Evolutionary conservation across 2,113 vertebrate genomes (phyloP).

Genomic region (Hippolais icterina): DNA sequence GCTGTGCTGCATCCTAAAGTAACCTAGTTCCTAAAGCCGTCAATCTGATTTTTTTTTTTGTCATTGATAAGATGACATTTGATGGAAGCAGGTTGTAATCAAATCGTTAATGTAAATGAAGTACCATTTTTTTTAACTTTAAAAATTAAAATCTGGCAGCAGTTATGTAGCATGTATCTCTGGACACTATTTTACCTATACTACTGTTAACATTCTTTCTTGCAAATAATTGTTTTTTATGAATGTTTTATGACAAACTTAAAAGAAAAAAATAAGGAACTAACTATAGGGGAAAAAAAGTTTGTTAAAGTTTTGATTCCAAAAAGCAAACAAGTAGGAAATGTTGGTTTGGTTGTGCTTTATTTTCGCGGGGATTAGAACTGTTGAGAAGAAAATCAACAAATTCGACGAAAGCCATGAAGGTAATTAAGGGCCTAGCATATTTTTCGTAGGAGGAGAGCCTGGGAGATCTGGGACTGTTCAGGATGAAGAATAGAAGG

Average conservation of each 20-base stretch:
- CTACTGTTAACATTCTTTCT: background rate
- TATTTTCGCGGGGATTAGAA: background rate
- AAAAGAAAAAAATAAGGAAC: background rate
- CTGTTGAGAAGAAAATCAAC: background rate
- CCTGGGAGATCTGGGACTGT: background rate
- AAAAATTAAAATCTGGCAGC: background rate
- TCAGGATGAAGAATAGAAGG: background rate
- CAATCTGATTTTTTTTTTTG: background rate
- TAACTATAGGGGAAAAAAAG: rapidly evolving
- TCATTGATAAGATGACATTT: background rate
- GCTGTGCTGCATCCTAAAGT: background rate
- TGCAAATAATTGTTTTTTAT: background rate
- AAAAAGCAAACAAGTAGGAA: background rate
- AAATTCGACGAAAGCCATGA: background rate
- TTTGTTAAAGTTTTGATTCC: background rate
- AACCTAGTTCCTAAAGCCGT: background rate
- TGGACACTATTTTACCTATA: background rate
- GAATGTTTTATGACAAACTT: background rate
- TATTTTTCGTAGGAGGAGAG: background rate
- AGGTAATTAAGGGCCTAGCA: background rate
- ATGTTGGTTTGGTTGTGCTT: background rate
- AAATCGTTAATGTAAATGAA: background rate
- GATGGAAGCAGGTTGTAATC: background rate
- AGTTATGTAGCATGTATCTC: background rate
- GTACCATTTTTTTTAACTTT: background rate